A percentile compares a stretch with the other conserved stretches of the same genome.
These are phyloP conservation scores for Peromyscus aztecus DNA, from an alignment of 2,797 vertebrate genomes.

Conservation along the genomic window DNA sequence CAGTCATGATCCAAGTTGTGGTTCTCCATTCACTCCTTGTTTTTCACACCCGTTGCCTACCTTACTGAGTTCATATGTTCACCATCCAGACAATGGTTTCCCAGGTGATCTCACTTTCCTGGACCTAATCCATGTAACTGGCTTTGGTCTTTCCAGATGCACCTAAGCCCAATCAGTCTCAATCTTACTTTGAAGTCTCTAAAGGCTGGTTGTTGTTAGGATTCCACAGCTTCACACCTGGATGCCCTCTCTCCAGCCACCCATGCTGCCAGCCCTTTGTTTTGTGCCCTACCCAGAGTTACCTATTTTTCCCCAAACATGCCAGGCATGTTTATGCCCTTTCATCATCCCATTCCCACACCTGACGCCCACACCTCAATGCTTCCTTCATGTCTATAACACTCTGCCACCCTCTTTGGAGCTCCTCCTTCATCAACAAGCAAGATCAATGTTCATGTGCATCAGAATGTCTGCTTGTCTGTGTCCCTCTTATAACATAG, in stretches of 20 bases:
- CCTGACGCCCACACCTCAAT: neutral
- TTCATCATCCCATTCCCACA: neutral
- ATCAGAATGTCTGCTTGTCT: neutral
- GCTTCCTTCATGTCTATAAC: neutral
- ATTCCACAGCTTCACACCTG: neutral
- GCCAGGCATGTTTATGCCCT: neutral
- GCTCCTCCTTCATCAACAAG: neutral
- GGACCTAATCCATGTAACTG: neutral
- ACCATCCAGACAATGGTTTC: neutral
- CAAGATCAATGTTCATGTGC: neutral
- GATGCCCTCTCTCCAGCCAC: neutral
- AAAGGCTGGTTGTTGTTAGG: neutral
- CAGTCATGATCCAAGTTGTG: neutral
- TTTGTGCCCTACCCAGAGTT: neutral
- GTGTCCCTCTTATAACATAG: neutral
- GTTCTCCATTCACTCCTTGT: conserved; percentile 24
- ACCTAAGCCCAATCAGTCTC: neutral
- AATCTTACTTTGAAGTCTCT: neutral
- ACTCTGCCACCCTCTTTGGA: neutral
- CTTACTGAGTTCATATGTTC: neutral
- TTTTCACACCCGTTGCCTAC: neutral
- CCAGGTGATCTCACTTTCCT: neutral
- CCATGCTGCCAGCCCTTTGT: neutral
- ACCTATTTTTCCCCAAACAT: neutral
- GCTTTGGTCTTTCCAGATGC: neutral